phyloP scores from a whole-genome alignment of 2,888 invertebrate species.

The Lomographa bimaculata region DNA sequence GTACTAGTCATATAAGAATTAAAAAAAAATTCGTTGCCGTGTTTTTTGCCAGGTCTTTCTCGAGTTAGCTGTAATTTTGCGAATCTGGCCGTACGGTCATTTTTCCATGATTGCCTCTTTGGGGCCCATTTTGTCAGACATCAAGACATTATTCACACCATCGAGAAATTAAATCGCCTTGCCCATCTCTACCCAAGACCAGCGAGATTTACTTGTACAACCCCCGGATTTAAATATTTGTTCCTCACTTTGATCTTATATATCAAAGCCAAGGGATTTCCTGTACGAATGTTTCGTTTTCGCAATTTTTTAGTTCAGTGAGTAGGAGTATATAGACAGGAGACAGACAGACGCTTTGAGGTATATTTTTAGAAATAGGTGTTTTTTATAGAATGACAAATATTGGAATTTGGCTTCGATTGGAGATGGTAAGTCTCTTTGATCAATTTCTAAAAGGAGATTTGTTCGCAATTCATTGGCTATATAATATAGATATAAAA shows the following conservation, averaged over 20 bases:
- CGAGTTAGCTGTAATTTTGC: too few species aligned
- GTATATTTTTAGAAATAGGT: too few species aligned
- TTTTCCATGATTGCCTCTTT: background rate
- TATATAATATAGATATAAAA: too few species aligned
- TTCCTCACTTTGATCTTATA: conserved; percentile 19
- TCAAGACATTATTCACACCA: conserved; percentile 4
- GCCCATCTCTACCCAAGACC: conserved; percentile 4
- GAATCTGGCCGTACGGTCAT: too few species aligned
- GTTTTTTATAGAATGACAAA: too few species aligned
- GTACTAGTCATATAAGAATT: background rate
- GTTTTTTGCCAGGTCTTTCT: too few species aligned
- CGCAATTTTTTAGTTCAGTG: conserved; percentile 24
- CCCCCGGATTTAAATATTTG: conserved; percentile 23
- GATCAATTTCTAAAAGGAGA: too few species aligned
- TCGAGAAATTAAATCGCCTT: conserved; percentile 8
- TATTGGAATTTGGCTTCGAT: too few species aligned
- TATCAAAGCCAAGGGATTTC: conserved; percentile 21
- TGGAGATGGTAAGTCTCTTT: too few species aligned
- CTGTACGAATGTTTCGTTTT: conserved; percentile 9
- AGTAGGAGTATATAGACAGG: conserved; percentile 14
- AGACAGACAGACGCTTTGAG: conserved; percentile 13
- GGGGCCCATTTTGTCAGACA: background rate
- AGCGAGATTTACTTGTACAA: conserved; percentile 10
- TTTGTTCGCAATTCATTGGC: too few species aligned
- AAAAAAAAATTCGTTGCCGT: too few species aligned